Evolutionary conservation across 2,113 vertebrate species (phyloP).

Genomic region (Mormyrus lacerda): DNA sequence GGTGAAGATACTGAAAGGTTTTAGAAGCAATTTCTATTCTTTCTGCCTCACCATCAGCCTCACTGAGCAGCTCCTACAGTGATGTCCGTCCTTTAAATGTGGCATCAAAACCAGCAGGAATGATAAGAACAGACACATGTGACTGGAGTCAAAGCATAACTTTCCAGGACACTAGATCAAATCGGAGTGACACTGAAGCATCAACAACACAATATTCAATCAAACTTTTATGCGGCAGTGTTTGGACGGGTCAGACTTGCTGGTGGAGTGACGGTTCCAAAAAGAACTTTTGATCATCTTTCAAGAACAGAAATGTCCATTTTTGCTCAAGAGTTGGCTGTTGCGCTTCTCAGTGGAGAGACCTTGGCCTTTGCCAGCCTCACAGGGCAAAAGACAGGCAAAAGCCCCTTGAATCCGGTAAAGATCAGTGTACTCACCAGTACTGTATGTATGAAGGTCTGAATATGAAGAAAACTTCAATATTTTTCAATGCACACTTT

Average conservation of each 20-base stretch:
- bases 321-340: not conserved
- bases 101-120: not conserved
- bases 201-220: not conserved
- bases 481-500: too few relatives aligned
- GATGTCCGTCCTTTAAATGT: not conserved
- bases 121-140: not conserved
- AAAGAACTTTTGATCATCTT: not conserved
- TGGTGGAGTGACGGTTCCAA: not conserved
- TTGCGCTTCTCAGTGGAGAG: not conserved
- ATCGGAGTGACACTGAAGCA: not conserved
- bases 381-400: too few relatives aligned
- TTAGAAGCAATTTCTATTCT: not conserved
- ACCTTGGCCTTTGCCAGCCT: not conserved
- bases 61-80: not conserved
- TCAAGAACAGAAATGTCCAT: not conserved
- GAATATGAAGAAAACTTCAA: too few relatives aligned
- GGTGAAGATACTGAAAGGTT: not conserved
- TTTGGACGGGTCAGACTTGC: not conserved
- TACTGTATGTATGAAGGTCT: too few relatives aligned
- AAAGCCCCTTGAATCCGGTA: not conserved
- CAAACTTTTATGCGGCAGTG: not conserved
- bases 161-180: not conserved
- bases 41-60: not conserved
- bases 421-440: not conserved
- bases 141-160: not conserved